phyloP scores from a whole-genome alignment of 1,140 invertebrate genomes.

The Vanessa atalanta region DNA sequence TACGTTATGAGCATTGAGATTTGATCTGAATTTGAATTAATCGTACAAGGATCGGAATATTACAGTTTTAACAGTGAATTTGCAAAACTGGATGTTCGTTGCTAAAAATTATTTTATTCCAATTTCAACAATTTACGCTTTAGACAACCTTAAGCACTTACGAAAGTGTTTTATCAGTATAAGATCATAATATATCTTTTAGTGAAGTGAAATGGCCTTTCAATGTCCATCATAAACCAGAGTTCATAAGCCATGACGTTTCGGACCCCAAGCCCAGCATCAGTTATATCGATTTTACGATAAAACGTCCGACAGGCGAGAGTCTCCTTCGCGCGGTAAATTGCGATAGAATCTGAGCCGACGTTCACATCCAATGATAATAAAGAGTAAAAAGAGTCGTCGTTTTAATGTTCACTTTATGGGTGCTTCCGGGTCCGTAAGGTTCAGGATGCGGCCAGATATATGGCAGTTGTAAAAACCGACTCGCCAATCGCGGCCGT shows the following conservation, averaged over 20 bases:
- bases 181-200: conserved; percentile 10
- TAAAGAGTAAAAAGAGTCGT: conserved; percentile 80
- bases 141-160: not conserved
- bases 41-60: not conserved
- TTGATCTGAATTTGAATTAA: not conserved
- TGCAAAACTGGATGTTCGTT: too few relatives aligned
- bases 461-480: conserved; percentile 64
- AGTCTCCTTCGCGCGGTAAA: conserved; percentile 62
- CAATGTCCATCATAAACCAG: conserved; percentile 52
- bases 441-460: conserved; percentile 66
- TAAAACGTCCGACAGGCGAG: conserved; percentile 68
- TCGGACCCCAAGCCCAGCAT: conserved; percentile 59
- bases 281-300: conserved; percentile 75
- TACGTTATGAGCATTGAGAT: conserved; percentile 73
- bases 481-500: conserved; percentile 50
- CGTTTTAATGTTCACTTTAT: conserved; percentile 78
- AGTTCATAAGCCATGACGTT: conserved; percentile 68
- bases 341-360: conserved; percentile 76
- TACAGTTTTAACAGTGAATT: not conserved
- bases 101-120: too few relatives aligned
- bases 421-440: conserved; percentile 68
- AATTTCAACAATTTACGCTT: not conserved
- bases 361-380: conserved; percentile 79
- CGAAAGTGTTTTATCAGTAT: not conserved
- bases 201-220: conserved; percentile 36